These are phyloP conservation scores for Condylura cristata DNA, from an alignment of 2,113 vertebrate genomes.

Conservation along the genomic window DNA sequence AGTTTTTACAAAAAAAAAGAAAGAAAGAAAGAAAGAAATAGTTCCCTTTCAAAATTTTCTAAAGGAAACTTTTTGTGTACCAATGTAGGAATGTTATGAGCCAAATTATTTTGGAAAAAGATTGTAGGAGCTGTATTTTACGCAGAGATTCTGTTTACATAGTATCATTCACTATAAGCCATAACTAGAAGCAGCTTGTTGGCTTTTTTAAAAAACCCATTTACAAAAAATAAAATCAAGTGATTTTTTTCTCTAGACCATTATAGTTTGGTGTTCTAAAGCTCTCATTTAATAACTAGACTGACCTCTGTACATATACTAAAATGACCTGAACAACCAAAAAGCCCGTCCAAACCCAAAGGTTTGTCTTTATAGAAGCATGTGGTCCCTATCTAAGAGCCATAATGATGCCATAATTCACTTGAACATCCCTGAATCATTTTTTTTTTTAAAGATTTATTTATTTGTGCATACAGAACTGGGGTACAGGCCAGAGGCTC, in stretches of 20 bases:
- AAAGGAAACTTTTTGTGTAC: not conserved
- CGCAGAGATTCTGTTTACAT: not conserved
- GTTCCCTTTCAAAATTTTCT: constrained; percentile 34
- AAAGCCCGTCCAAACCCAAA: not conserved
- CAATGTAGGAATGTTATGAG: not conserved
- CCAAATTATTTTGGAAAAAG: not conserved
- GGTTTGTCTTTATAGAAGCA: not conserved
- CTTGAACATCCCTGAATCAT: not conserved
- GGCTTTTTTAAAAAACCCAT: not conserved
- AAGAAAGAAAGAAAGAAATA: not conserved
- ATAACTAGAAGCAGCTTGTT: not conserved
- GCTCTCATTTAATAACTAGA: not conserved
- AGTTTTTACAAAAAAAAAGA: not conserved
- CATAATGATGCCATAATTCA: not conserved
- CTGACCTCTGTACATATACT: not conserved
- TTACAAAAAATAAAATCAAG: not conserved
- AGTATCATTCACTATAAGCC: not conserved
- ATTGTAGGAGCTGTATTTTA: not conserved
- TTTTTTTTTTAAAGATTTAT: too few species aligned
- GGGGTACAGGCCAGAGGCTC: too few species aligned
- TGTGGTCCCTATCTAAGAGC: not conserved
- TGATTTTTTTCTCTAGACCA: not conserved
- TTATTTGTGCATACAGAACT: too few species aligned
- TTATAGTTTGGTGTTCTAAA: not conserved
- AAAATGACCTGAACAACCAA: not conserved